A percentile compares a stretch with the other conserved stretches of the same genome.
These are phyloP conservation scores for Megalurothrips usitatus DNA, from an alignment of 2,888 invertebrate genomes.

Conservation along the genomic window DNA sequence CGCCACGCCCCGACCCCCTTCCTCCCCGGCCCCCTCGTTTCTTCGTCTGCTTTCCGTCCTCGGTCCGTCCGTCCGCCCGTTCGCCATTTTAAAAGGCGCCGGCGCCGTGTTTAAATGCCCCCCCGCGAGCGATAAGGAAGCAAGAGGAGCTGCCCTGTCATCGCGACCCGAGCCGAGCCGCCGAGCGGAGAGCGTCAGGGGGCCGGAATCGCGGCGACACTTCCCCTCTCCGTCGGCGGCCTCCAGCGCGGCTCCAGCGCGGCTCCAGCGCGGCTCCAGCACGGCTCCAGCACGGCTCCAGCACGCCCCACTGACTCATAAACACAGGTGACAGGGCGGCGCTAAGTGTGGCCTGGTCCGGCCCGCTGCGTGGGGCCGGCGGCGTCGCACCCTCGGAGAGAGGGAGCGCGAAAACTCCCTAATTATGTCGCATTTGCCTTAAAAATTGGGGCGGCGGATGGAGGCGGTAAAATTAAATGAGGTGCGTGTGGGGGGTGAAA, in stretches of 20 bases:
- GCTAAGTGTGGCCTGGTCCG: background rate
- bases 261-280: no score
- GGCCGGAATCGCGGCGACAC: background rate
- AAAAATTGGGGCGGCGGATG: constrained; percentile 24
- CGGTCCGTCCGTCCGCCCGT: no score
- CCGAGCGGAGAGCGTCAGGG: background rate
- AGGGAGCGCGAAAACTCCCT: constrained; percentile 14
- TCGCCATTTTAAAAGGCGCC: background rate
- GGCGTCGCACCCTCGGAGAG: background rate
- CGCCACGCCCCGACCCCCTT: background rate
- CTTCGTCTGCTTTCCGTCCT: background rate
- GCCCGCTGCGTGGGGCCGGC: background rate
- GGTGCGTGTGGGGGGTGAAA: background rate
- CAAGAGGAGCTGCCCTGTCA: background rate
- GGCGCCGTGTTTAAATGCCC: background rate
- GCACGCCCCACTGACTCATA: constrained; percentile 20
- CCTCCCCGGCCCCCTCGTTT: background rate
- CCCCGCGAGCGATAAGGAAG: background rate
- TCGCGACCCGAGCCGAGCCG: background rate
- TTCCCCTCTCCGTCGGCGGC: background rate
- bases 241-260: background rate
- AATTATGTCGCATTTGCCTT: constrained; percentile 20
- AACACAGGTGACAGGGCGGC: constrained; percentile 18
- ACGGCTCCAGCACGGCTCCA: background rate
- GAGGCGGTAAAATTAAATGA: constrained; percentile 26